These are phyloP conservation scores for Scaptomyza caliginosa DNA, from an alignment of 2,888 invertebrate genomes.

Conservation along the genomic window DNA sequence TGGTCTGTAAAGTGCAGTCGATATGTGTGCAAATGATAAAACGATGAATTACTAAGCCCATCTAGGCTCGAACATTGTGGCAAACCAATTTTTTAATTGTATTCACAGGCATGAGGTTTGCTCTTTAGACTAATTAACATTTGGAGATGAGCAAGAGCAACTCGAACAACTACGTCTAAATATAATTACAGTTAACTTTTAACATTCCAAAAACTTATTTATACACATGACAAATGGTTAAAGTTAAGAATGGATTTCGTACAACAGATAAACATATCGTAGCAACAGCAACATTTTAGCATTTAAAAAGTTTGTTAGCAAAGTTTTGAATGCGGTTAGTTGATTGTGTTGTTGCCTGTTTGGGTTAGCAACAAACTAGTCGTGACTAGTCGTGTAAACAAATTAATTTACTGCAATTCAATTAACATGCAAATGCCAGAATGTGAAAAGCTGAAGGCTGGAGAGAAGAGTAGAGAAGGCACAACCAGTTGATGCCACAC, in stretches of 20 bases:
- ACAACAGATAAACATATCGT: neutral
- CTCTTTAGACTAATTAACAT: too few species aligned
- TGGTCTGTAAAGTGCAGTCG: neutral
- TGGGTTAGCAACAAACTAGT: slow-evolving; percentile 14
- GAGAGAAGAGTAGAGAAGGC: too few species aligned
- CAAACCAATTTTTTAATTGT: too few species aligned
- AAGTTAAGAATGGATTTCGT: neutral
- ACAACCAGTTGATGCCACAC: slow-evolving; percentile 4
- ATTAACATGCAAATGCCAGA: slow-evolving; percentile 75
- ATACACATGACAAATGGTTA: neutral
- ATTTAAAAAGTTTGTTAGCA: neutral
- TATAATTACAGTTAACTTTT: neutral
- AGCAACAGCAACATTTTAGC: neutral
- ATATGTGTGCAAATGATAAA: neutral
- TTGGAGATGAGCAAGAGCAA: too few species aligned
- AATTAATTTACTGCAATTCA: slow-evolving; percentile 76
- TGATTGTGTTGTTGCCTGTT: slow-evolving; percentile 1
- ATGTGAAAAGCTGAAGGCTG: neutral
- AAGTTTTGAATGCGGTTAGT: neutral
- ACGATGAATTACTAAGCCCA: too few species aligned
- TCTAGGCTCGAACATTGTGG: too few species aligned
- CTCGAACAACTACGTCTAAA: too few species aligned
- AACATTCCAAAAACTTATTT: too few species aligned
- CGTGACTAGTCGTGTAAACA: slow-evolving; percentile 38
- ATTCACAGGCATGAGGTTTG: too few species aligned